phyloP scores from a whole-genome alignment of 2,113 vertebrate species.

The Phaethornis superciliosus region DNA sequence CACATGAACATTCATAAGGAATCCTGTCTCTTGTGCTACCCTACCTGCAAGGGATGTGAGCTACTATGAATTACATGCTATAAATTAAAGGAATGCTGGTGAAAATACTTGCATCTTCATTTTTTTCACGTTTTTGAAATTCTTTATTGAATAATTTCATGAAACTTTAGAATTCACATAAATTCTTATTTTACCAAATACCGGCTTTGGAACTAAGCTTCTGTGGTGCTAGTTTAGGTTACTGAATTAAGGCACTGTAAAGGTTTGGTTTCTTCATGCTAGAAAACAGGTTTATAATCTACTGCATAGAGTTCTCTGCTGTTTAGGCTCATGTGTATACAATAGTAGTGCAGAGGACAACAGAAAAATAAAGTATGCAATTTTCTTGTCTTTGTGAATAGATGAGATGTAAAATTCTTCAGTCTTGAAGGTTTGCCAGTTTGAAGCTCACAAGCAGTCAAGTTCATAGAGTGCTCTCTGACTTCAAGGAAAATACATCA shows the following conservation, averaged over 20 bases:
- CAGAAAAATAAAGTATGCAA: background rate
- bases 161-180: background rate
- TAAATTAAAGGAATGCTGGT: background rate
- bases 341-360: background rate
- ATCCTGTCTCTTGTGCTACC: background rate
- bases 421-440: accelerated
- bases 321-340: background rate
- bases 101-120: background rate
- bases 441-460: background rate
- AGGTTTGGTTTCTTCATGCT: background rate
- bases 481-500: background rate
- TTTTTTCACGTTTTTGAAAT: background rate
- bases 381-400: background rate
- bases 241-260: background rate
- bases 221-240: background rate
- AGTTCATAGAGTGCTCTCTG: background rate
- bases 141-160: background rate
- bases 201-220: background rate
- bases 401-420: background rate
- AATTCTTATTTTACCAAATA: background rate
- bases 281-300: background rate
- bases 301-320: background rate
- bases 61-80: background rate
- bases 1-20: background rate
- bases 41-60: background rate